A percentile compares a stretch with the other conserved stretches of the same genome.
These are phyloP conservation scores for Okapia johnstoni DNA, from an alignment of 2,113 vertebrate species.

Conservation along the genomic window DNA sequence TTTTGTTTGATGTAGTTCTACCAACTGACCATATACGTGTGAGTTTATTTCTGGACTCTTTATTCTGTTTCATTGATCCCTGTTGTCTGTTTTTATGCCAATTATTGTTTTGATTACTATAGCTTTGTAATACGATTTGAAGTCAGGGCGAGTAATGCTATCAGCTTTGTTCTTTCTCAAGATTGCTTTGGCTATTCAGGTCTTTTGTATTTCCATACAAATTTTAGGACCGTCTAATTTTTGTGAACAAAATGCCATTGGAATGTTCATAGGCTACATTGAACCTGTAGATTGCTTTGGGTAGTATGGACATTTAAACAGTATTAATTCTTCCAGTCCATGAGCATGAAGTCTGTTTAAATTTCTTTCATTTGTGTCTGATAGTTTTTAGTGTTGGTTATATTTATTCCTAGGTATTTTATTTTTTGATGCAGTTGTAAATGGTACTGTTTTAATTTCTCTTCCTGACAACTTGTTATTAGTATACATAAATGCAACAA, in stretches of 20 bases:
- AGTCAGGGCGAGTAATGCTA: neutral
- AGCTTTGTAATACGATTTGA: neutral
- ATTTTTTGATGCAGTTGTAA: neutral
- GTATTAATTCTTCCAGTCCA: neutral
- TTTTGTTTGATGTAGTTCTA: neutral
- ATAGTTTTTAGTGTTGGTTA: neutral
- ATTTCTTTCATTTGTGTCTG: neutral
- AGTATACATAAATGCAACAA: neutral
- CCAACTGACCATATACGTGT: neutral
- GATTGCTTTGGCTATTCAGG: neutral
- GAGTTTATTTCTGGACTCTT: neutral
- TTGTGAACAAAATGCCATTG: neutral
- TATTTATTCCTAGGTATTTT: neutral
- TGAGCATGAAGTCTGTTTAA: neutral
- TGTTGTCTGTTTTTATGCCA: neutral
- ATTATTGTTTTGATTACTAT: neutral
- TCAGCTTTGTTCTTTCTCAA: constrained; percentile 6
- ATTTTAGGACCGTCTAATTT: neutral
- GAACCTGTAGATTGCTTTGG: neutral
- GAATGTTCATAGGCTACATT: neutral
- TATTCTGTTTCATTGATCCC: neutral
- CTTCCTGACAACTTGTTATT: neutral
- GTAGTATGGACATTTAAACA: neutral
- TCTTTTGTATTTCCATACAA: neutral
- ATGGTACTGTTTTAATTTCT: neutral